These are phyloP conservation scores for Hemiprocne comata DNA, from an alignment of 2,113 vertebrate species.

Conservation along the genomic window DNA sequence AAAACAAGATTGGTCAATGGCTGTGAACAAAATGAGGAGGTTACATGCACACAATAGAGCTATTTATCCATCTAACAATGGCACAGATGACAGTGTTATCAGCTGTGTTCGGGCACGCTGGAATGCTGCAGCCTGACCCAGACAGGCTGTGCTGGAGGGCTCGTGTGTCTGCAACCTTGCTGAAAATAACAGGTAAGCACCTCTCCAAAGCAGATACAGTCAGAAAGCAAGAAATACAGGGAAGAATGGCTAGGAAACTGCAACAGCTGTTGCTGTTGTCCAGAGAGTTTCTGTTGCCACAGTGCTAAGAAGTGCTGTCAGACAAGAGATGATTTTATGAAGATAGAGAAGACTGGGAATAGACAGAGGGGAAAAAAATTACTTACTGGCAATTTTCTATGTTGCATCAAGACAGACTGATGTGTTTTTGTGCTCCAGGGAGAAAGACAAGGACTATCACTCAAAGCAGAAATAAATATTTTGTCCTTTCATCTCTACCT, in stretches of 20 bases:
- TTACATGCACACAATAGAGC: background rate
- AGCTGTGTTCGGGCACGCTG: background rate
- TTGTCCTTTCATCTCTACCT: background rate
- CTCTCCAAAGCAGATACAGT: background rate
- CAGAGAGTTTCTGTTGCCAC: constrained; percentile 19
- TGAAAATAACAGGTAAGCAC: background rate
- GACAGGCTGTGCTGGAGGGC: background rate
- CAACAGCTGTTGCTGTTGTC: background rate
- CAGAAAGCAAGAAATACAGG: background rate
- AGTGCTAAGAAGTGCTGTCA: constrained; percentile 22
- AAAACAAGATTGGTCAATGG: constrained; percentile 20
- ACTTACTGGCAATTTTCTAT: background rate
- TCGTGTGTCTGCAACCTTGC: background rate
- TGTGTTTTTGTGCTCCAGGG: background rate
- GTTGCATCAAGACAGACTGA: constrained; percentile 5
- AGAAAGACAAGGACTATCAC: constrained; percentile 1
- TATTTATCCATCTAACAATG: constrained; percentile 14
- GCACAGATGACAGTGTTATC: constrained; percentile 24
- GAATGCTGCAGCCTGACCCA: background rate
- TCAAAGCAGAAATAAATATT: background rate
- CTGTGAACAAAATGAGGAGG: constrained; percentile 10
- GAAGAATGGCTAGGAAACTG: background rate
- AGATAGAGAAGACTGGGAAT: constrained; percentile 5
- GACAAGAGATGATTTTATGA: constrained; percentile 16
- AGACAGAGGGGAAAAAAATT: background rate